phyloP scores from a whole-genome alignment of 2,113 vertebrate species.

The Proterorhinus semilunaris region DNA sequence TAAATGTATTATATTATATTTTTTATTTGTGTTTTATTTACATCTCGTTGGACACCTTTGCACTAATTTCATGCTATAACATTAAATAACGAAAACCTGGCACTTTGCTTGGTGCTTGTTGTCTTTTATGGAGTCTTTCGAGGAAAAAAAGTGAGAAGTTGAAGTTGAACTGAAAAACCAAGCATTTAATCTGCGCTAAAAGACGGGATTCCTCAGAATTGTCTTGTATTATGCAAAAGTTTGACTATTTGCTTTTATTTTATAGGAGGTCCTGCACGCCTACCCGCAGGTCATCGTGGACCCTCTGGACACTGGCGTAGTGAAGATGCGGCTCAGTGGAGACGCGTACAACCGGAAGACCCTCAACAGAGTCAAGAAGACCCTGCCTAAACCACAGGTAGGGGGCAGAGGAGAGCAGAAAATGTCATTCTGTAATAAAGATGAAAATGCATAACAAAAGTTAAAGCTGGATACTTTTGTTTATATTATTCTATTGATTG shows the following conservation, averaged over 20 bases:
- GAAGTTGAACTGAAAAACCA: too few species aligned
- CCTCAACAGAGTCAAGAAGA: slow-evolving; percentile 90
- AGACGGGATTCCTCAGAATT: too few species aligned
- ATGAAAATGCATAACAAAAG: too few species aligned
- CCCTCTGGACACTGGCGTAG: slow-evolving; percentile 76
- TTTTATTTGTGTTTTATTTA: background rate
- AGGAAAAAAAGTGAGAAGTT: too few species aligned
- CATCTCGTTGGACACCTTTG: background rate
- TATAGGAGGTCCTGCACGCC: slow-evolving; percentile 83
- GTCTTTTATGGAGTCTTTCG: background rate
- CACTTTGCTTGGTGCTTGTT: background rate
- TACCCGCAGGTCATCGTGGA: slow-evolving; percentile 85
- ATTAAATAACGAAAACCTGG: too few species aligned
- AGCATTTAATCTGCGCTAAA: too few species aligned
- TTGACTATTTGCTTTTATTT: background rate
- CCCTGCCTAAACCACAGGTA: slow-evolving; percentile 88
- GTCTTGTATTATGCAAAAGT: too few species aligned
- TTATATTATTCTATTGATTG: background rate
- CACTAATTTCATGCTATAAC: too few species aligned
- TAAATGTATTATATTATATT: background rate
- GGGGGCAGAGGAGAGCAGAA: background rate
- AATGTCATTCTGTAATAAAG: background rate
- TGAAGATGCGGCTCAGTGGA: slow-evolving; percentile 82
- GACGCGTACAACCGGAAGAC: slow-evolving; percentile 93
- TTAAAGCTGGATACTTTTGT: background rate